phyloP scores from a whole-genome alignment of 23 tunicate genomes.

The Trididemnum miniatum region DNA sequence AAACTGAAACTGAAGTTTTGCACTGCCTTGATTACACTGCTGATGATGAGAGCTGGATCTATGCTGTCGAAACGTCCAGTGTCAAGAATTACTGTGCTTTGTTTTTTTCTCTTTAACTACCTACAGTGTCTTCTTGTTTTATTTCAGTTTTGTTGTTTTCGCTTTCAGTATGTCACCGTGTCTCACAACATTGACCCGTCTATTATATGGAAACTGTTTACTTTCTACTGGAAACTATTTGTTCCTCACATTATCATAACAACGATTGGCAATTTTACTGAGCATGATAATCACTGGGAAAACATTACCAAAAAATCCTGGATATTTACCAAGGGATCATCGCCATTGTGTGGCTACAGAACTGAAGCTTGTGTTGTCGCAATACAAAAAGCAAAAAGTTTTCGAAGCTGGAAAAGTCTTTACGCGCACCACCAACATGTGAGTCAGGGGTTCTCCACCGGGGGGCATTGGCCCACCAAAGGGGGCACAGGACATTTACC shows the following conservation, averaged over 20 bases:
- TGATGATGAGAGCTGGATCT: too few species aligned
- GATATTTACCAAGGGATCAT: slow-evolving; percentile 38
- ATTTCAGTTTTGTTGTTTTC: too few species aligned
- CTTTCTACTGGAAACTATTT: slow-evolving; percentile 19
- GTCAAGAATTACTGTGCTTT: too few species aligned
- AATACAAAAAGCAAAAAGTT: not conserved
- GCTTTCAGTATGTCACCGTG: slow-evolving; percentile 26
- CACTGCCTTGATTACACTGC: too few species aligned
- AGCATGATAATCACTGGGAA: slow-evolving; percentile 10
- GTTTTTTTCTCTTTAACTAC: too few species aligned
- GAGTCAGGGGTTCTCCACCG: too few species aligned
- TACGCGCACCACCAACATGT: not conserved
- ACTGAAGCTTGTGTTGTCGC: slow-evolving; percentile 15
- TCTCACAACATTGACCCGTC: slow-evolving; percentile 9
- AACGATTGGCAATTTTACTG: slow-evolving; percentile 6
- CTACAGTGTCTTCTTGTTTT: too few species aligned
- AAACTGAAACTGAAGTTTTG: too few species aligned
- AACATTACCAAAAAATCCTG: slow-evolving; percentile 14
- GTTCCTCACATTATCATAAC: slow-evolving; percentile 18
- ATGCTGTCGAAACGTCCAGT: too few species aligned
- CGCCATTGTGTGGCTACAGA: not conserved
- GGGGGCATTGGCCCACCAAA: too few species aligned
- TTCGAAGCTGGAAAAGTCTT: not conserved
- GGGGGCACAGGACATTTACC: too few species aligned
- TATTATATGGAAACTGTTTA: slow-evolving; percentile 28